Evolutionary conservation across 1,140 invertebrate genomes (phyloP).

Genomic region (Nixonia krombeini): DNA sequence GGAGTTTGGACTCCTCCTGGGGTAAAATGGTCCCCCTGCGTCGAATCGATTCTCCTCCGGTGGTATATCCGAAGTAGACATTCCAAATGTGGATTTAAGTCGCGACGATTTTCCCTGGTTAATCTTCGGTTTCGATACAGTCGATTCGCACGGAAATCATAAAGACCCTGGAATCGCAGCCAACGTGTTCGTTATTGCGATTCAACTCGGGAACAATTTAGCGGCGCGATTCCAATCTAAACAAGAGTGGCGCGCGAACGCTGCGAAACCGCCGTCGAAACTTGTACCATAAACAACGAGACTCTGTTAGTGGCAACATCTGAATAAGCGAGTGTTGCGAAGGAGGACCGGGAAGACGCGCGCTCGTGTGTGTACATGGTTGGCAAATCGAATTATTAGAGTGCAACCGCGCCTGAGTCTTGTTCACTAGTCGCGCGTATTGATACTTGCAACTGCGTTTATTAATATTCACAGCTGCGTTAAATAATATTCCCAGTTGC

Average conservation of each 20-base stretch:
- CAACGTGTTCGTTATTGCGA: constrained; percentile 2
- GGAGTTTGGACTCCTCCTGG: no score
- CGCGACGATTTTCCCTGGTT: no score
- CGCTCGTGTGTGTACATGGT: neutral
- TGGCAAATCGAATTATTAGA: neutral
- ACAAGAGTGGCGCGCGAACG: constrained; percentile 2
- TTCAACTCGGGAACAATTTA: constrained; percentile 12
- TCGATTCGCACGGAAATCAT: no score
- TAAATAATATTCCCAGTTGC: no score
- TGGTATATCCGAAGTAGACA: no score
- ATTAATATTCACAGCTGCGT: no score
- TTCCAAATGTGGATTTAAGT: no score
- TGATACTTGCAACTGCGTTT: constrained; percentile 10
- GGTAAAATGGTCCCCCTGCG: no score
- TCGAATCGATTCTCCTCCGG: no score
- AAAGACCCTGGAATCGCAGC: no score
- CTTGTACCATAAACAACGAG: constrained; percentile 5
- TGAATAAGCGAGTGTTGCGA: neutral
- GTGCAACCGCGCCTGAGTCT: neutral
- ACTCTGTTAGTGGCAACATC: constrained; percentile 1
- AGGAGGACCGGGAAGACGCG: no score
- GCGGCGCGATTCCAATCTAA: constrained; percentile 9
- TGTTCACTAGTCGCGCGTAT: constrained; percentile 3
- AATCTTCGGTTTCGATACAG: no score
- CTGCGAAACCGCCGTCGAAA: constrained; percentile 2